Evolutionary conservation across 2,113 vertebrate species (phyloP), one percentile per base, ranked within the genome.

Genomic region (Stigmatopora nigra): DNA sequence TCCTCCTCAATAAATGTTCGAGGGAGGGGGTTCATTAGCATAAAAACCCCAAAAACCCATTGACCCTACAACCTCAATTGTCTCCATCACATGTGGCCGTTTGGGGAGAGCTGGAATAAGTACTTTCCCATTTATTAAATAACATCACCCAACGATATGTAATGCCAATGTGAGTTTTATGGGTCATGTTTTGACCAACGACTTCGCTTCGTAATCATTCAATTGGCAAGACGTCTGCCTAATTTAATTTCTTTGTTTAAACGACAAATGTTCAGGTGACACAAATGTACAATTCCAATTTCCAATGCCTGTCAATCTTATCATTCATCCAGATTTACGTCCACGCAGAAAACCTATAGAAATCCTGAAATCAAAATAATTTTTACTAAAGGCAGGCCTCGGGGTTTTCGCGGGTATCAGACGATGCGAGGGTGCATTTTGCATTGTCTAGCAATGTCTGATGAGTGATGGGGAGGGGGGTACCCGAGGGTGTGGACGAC

Each of bases 401-500:
- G 19, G 16, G 16, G 17, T 17, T 35, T 58, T 10, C 3, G 22
- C 35, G 17, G 15, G 17, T 41, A 1, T 59, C 5, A 10, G 15
- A 36, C 56, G 8, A 16, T 58, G 10, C 17, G 19, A 17, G 17
- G 19, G 10, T 60, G 13, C 36, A 17, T 38, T 38, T n/a, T 19
- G 15, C 17, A 19, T 41, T 14, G 38, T 14, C 44, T 35, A 15
- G n/a, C 48, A 22, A 46, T 12, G 51, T 13, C 14, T 56, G 53
- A 56, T 9, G 19, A 20, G 12, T 53, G 7, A 19, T 22, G 60
- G 16, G 31, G 14, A 38, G 38, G 56, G 13, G 1, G 0, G 1
- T 12, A 63, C 19, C 10, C 17, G 55, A 61, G 80, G 80, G 78
- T 69, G 78, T 72, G 72, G 59, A 22, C 59, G 57, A 56, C 71